A percentile compares a stretch with the other conserved stretches of the same genome.
phyloP scores from a whole-genome alignment of 2,113 vertebrate genomes.

The Tylochromis polylepis region DNA sequence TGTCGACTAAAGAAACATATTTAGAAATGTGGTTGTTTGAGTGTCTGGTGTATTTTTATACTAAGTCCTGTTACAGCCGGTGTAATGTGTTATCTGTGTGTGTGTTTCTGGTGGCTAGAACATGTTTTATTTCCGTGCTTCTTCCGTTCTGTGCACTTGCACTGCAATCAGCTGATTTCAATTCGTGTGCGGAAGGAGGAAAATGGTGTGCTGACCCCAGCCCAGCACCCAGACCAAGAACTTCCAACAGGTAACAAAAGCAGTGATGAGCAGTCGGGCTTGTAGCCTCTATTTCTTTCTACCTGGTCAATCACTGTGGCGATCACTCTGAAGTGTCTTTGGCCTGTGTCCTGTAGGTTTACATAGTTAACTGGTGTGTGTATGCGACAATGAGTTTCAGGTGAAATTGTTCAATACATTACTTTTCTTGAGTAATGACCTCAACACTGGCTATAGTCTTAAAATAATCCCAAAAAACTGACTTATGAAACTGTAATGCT shows the following conservation, averaged over 20 bases:
- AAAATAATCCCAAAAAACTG: not conserved
- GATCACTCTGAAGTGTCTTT: accelerated
- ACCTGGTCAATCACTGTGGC: not conserved
- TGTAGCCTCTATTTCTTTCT: too few relatives aligned
- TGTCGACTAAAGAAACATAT: not conserved
- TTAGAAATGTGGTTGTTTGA: not conserved
- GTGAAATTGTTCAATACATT: not conserved
- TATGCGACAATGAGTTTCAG: not conserved
- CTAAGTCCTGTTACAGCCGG: too few relatives aligned
- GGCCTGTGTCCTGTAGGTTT: not conserved
- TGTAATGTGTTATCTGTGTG: too few relatives aligned
- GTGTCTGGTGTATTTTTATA: not conserved
- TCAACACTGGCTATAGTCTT: not conserved
- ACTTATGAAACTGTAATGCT: not conserved
- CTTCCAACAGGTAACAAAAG: too few relatives aligned
- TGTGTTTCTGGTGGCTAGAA: too few relatives aligned
- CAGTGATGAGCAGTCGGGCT: too few relatives aligned
- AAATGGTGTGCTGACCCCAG: too few relatives aligned
- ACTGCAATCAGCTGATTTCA: too few relatives aligned
- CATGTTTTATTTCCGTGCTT: too few relatives aligned
- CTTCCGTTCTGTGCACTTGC: too few relatives aligned
- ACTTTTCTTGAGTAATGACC: not conserved
- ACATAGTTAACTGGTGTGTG: accelerated
- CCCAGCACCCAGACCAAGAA: too few relatives aligned
- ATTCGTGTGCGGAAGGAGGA: too few relatives aligned